Percentiles rank a stretch among this genome's conserved stretches.
phyloP scores from a whole-genome alignment of 2,113 vertebrate genomes.

The Phalacrocorax carbo region DNA sequence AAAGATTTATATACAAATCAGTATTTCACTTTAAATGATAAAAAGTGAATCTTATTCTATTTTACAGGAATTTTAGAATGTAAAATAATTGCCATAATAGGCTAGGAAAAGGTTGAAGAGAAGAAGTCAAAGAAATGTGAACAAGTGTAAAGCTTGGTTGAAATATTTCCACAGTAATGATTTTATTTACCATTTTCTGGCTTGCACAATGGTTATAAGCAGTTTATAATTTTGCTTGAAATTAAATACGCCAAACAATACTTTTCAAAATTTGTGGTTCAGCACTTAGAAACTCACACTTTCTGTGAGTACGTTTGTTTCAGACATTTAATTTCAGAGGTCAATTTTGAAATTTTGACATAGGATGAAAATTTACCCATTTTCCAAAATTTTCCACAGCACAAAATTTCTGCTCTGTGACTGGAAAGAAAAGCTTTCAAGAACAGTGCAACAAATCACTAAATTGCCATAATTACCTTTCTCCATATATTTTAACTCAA shows the following conservation, averaged over 20 bases:
- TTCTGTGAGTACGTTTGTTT: not conserved
- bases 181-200: not conserved
- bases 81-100: not conserved
- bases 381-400: not conserved
- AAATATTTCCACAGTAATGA: not conserved
- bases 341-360: not conserved
- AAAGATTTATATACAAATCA: not conserved
- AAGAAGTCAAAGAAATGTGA: not conserved
- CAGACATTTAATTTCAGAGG: not conserved
- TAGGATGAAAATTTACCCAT: not conserved
- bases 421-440: not conserved
- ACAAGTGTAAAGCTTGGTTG: not conserved
- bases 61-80: not conserved
- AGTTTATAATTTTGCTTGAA: not conserved
- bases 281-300: not conserved
- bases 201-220: not conserved
- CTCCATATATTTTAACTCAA: not conserved
- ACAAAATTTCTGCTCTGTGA: not conserved
- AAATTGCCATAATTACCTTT: not conserved
- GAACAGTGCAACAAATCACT: not conserved
- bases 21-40: not conserved
- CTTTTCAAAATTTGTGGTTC: not conserved
- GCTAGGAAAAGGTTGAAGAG: not conserved
- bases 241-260: not conserved
- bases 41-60: not conserved